These are phyloP conservation scores for Drosophila multiciliata DNA, from an alignment of 2,888 invertebrate genomes.

Conservation along the genomic window DNA sequence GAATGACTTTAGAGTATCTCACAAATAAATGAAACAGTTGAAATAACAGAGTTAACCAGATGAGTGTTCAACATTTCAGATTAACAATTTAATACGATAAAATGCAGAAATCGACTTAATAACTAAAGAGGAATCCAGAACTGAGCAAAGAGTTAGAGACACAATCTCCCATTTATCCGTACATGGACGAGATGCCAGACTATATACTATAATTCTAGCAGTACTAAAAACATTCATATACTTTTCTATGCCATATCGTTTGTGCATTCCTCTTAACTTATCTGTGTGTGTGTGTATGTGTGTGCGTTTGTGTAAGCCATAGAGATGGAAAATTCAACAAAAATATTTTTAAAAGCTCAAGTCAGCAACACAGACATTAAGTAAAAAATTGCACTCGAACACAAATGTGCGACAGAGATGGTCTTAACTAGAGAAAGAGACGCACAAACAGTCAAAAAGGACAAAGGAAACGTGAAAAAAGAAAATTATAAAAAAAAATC, in stretches of 20 bases:
- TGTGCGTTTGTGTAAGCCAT: constrained; percentile 41
- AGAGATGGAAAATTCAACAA: constrained; percentile 51
- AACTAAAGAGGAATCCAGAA: neutral
- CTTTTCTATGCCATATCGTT: constrained; percentile 14
- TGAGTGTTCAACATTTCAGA: constrained; percentile 4
- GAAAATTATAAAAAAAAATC: constrained; percentile 42
- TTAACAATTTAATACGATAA: constrained; percentile 29
- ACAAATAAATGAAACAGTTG: constrained; percentile 14
- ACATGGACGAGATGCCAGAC: constrained; percentile 13
- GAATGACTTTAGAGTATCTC: neutral
- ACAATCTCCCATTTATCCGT: neutral
- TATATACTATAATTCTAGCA: constrained; percentile 16
- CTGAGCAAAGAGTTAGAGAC: constrained; percentile 6
- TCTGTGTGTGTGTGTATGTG: neutral
- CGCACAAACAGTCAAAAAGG: constrained; percentile 37
- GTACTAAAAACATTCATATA: constrained; percentile 23
- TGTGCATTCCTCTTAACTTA: constrained; percentile 13
- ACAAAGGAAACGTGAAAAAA: constrained; percentile 43
- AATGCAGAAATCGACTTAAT: constrained; percentile 11
- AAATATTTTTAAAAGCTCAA: constrained; percentile 76
- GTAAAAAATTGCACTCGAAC: constrained; percentile 60
- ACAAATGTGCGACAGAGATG: constrained; percentile 34
- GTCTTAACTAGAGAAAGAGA: constrained; percentile 25
- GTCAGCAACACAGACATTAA: constrained; percentile 54
- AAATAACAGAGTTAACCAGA: constrained; percentile 25